Evolutionary conservation across 2,888 invertebrate genomes (phyloP).

Genomic region (Chrysomela aeneicollis): DNA sequence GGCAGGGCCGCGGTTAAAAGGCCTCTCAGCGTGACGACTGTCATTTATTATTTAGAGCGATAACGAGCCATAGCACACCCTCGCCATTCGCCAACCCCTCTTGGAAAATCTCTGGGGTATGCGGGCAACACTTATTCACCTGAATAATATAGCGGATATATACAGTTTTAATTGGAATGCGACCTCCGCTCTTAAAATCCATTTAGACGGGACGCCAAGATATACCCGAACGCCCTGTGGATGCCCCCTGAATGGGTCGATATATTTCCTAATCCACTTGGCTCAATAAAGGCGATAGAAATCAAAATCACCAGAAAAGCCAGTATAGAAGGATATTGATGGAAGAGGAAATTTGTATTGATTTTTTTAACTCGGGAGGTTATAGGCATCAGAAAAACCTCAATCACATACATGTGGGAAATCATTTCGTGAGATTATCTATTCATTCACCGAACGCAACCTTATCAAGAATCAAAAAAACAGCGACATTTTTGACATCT

Average conservation of each 20-base stretch:
- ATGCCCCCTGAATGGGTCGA: not conserved
- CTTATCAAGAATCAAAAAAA: no score
- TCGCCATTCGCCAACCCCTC: slow-evolving; percentile 50
- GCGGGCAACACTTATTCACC: slow-evolving; percentile 45
- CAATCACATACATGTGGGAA: no score
- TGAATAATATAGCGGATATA: slow-evolving; percentile 53
- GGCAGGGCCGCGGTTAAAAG: slow-evolving; percentile 45
- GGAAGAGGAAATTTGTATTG: no score
- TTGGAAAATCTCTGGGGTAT: slow-evolving; percentile 45
- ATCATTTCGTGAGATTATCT: no score
- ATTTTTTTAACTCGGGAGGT: no score
- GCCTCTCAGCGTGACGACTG: slow-evolving; percentile 49
- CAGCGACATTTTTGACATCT: no score
- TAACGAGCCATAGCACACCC: slow-evolving; percentile 56
- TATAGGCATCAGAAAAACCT: no score
- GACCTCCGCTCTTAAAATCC: slow-evolving; percentile 38
- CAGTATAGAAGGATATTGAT: no score
- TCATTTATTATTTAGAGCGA: slow-evolving; percentile 55
- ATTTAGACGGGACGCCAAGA: slow-evolving; percentile 21
- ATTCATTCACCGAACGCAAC: no score
- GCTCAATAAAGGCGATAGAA: no score
- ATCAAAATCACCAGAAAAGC: no score
- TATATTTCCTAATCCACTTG: no score
- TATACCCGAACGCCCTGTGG: not conserved
- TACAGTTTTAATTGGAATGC: slow-evolving; percentile 46